Evolutionary conservation across 2,888 invertebrate genomes (phyloP).

Genomic region (Microplitis deprimator): DNA sequence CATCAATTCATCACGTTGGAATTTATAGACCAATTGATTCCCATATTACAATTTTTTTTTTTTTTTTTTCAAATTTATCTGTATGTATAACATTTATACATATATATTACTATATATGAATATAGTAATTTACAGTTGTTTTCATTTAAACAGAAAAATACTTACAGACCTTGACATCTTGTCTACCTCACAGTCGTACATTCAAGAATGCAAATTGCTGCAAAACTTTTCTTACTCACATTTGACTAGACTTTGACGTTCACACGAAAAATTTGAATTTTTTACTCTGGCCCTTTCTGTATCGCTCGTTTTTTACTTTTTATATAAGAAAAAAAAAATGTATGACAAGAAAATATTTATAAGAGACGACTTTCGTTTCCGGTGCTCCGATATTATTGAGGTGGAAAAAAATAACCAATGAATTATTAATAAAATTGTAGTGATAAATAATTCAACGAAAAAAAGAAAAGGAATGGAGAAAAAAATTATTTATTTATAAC

Average conservation of each 20-base stretch:
- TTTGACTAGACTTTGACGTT: neutral
- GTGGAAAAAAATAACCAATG: too few species aligned
- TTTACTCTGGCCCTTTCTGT: neutral
- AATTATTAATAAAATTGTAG: too few species aligned
- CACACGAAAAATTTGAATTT: neutral
- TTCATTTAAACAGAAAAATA: constrained; percentile 11
- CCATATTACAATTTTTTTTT: neutral
- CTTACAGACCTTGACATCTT: constrained; percentile 37
- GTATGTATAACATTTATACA: neutral
- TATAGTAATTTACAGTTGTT: constrained; percentile 13
- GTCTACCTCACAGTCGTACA: constrained; percentile 22
- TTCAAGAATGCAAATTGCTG: constrained; percentile 36
- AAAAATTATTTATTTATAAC: neutral
- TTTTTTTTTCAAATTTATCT: neutral
- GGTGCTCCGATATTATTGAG: too few species aligned
- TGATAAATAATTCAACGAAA: neutral
- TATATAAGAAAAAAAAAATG: neutral
- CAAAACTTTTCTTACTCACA: neutral
- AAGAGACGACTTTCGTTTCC: neutral
- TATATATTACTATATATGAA: constrained; percentile 1
- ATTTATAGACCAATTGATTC: neutral
- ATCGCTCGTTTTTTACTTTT: neutral
- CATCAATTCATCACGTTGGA: neutral
- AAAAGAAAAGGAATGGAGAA: neutral
- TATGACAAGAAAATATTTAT: neutral